Evolutionary conservation across 2,113 vertebrate genomes (phyloP).

Genomic region (Psephotus haematonotus): DNA sequence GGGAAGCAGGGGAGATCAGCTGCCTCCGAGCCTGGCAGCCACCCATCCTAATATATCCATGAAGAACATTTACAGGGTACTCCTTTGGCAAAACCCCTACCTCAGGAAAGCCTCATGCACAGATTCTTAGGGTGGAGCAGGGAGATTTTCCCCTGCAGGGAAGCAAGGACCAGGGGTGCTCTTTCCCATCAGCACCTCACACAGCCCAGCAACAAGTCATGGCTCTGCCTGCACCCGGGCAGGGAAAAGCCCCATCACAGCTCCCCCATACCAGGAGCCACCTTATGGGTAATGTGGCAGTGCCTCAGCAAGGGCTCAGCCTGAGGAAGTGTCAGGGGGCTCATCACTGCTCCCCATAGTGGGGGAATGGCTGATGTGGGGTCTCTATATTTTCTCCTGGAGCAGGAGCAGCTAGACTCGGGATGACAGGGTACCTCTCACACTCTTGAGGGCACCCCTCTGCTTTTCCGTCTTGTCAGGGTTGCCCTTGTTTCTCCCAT

Average conservation of each 20-base stretch:
- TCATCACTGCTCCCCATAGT: fast-evolving
- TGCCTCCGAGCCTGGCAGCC: not conserved
- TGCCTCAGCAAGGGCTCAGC: not conserved
- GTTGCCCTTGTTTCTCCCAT: not conserved
- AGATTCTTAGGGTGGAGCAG: not conserved
- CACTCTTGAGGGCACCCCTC: fast-evolving
- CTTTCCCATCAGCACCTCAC: not conserved
- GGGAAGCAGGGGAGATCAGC: not conserved
- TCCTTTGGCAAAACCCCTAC: not conserved
- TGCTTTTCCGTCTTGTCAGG: fast-evolving
- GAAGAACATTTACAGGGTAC: not conserved
- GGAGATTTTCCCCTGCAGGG: not conserved
- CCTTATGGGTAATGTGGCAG: not conserved
- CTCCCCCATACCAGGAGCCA: not conserved
- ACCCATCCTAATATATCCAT: not conserved
- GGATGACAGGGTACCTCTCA: not conserved
- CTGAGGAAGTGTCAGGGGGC: not conserved
- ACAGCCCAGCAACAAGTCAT: not conserved
- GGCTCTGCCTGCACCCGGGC: not conserved
- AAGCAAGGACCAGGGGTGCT: not conserved
- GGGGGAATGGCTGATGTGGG: fast-evolving
- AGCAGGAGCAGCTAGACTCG: not conserved
- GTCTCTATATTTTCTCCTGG: no score
- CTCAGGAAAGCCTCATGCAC: not conserved
- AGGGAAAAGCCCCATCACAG: not conserved